Evolutionary conservation across 2,888 invertebrate species (phyloP).

Genomic region (Pristionchus exspectatus): DNA sequence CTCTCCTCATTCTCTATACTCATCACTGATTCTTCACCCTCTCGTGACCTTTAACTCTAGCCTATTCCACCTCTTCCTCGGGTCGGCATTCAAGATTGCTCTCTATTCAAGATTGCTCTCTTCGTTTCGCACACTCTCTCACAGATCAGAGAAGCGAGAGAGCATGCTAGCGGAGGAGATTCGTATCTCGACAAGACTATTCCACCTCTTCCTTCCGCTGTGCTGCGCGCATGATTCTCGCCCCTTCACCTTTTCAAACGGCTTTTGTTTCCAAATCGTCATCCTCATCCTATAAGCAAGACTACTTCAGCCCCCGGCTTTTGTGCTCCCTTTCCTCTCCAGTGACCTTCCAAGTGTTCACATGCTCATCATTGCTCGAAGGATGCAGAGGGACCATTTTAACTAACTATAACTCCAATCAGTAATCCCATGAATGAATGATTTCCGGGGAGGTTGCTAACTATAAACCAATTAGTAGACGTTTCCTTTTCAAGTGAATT

Average conservation of each 20-base stretch:
- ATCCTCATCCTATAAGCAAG: neutral
- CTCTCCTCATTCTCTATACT: neutral
- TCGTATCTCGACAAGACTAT: neutral
- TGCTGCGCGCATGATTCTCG: neutral
- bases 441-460: too few relatives aligned
- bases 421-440: neutral
- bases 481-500: too few relatives aligned
- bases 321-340: neutral
- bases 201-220: neutral
- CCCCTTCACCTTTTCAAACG: neutral
- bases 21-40: neutral
- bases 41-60: neutral
- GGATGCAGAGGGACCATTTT: neutral
- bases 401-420: neutral
- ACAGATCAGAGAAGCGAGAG: too few relatives aligned
- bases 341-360: neutral
- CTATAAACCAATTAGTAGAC: too few relatives aligned
- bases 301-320: slow-evolving; percentile 8
- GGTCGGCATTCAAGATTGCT: too few relatives aligned
- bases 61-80: neutral
- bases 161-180: too few relatives aligned
- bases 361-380: neutral
- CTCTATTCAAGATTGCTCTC: too few relatives aligned
- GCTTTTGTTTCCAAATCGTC: slow-evolving; percentile 32
- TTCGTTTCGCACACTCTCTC: too few relatives aligned